phyloP scores from a whole-genome alignment of 2,797 vertebrate genomes.

The Scomberomorus guttatus region DNA sequence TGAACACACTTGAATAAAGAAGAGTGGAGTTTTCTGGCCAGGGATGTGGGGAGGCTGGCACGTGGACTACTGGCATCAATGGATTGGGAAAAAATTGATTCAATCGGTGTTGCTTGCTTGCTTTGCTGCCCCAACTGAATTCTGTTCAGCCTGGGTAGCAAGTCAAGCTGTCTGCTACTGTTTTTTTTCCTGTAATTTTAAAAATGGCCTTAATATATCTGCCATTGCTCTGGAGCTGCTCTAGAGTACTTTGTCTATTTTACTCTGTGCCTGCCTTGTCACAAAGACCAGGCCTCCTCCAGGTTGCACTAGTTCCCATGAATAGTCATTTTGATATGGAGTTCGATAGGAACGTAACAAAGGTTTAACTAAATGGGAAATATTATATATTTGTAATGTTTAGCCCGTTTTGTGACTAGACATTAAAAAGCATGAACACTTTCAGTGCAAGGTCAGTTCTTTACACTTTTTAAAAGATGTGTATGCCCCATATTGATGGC shows the following conservation, averaged over 20 bases:
- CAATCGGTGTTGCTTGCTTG: slow-evolving; percentile 76
- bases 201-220: slow-evolving; percentile 98
- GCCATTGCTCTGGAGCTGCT: slow-evolving; percentile 93
- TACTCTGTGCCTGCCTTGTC: slow-evolving; percentile 97
- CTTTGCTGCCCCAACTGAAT: slow-evolving; percentile 75
- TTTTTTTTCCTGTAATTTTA: slow-evolving; percentile 89
- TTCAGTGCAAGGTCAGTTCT: slow-evolving; percentile 88
- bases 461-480: slow-evolving; percentile 88
- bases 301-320: slow-evolving; percentile 99
- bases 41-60: slow-evolving; percentile 76
- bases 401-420: slow-evolving; percentile 87
- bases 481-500: slow-evolving; percentile 92
- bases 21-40: slow-evolving; percentile 78
- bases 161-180: slow-evolving; percentile 85
- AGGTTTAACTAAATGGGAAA: slow-evolving; percentile 87
- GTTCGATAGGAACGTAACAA: slow-evolving; percentile 86
- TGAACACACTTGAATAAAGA: slow-evolving; percentile 79
- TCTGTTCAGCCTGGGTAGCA: slow-evolving; percentile 70
- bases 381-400: slow-evolving; percentile 89
- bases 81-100: slow-evolving; percentile 66
- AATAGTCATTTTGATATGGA: slow-evolving; percentile 92
- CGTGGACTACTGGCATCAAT: slow-evolving; percentile 72
- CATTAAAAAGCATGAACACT: slow-evolving; percentile 86
- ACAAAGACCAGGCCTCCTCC: slow-evolving; percentile 95
- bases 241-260: slow-evolving; percentile 89